These are phyloP conservation scores for Graphium colonna DNA, from an alignment of 2,888 invertebrate genomes.

Conservation along the genomic window DNA sequence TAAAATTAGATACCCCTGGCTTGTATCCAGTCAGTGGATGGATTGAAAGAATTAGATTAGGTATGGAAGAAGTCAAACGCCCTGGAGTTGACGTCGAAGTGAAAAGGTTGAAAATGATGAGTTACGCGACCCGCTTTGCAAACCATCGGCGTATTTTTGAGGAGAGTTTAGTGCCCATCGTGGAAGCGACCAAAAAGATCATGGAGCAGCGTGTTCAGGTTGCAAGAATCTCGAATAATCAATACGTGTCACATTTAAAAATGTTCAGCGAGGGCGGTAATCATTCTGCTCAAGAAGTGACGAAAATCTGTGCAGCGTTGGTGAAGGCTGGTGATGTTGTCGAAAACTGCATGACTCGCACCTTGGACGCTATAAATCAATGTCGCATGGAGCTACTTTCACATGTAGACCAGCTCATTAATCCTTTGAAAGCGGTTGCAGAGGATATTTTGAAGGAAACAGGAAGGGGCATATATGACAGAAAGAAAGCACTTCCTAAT, in stretches of 20 bases:
- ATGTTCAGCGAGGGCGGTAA: conserved; percentile 55
- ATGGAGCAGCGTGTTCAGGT: conserved; percentile 51
- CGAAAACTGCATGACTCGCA: conserved; percentile 42
- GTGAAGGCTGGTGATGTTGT: conserved; percentile 49
- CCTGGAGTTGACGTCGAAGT: conserved; percentile 43
- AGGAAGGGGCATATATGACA: conserved; percentile 32
- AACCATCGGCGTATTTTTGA: conserved; percentile 50
- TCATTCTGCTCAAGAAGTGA: conserved; percentile 52
- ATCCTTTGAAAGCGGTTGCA: conserved; percentile 42
- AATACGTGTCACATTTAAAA: conserved; percentile 48
- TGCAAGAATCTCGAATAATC: conserved; percentile 58
- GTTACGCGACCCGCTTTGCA: conserved; percentile 50
- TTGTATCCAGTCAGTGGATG: conserved; percentile 53
- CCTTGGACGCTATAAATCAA: conserved; percentile 42
- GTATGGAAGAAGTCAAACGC: conserved; percentile 38
- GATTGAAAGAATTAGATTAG: conserved; percentile 41
- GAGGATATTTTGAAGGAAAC: conserved; percentile 40
- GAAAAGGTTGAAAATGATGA: conserved; percentile 53
- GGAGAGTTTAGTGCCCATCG: conserved; percentile 45
- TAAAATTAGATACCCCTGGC: conserved; percentile 41
- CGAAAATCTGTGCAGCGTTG: conserved; percentile 40
- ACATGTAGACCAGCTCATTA: conserved; percentile 44
- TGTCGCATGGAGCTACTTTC: conserved; percentile 44
- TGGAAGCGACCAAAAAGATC: conserved; percentile 40
- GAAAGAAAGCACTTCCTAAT: conserved; percentile 32